Conservation (phyloP, 2,888 invertebrate species). For the Zygothrica quintamaculata region DNA sequence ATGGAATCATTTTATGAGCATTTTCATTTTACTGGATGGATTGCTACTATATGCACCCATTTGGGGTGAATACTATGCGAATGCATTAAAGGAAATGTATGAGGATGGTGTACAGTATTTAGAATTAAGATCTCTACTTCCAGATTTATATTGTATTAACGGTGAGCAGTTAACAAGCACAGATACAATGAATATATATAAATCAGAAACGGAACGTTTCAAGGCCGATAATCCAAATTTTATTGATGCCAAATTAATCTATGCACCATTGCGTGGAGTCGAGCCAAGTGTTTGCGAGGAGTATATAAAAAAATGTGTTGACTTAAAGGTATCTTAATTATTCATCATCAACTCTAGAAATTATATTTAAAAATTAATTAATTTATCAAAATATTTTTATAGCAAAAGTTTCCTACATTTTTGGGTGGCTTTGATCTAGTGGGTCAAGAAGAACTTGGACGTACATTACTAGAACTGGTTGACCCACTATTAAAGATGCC, state of each 20-base stretch:
- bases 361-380: background rate
- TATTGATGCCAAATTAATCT: conserved; percentile 89
- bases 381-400: conserved; percentile 72
- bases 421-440: conserved; percentile 93
- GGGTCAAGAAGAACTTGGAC: conserved; percentile 90
- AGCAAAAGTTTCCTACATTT: conserved; percentile 87
- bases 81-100: conserved; percentile 87
- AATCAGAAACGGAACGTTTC: conserved; percentile 86
- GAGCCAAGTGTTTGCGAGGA: conserved; percentile 83
- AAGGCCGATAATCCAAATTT: conserved; percentile 87
- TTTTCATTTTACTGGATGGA: conserved; percentile 86
- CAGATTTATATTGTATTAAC: conserved; percentile 88
- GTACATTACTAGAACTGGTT: conserved; percentile 87
- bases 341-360: too few relatives aligned
- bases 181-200: conserved; percentile 87
- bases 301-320: conserved; percentile 84
- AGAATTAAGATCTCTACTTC: conserved; percentile 88
- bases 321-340: conserved; percentile 71
- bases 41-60: conserved; percentile 87
- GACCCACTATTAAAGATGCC: conserved; percentile 86
- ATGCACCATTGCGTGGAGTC: conserved; percentile 87
- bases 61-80: conserved; percentile 88
- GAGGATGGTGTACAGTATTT: conserved; percentile 89
- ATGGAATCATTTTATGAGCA: conserved; percentile 87
- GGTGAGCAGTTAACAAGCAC: conserved; percentile 85